Evolutionary conservation across 2,888 invertebrate genomes (phyloP), one percentile per base, ranked within the genome.

Genomic region (Esperia sulphurella): DNA sequence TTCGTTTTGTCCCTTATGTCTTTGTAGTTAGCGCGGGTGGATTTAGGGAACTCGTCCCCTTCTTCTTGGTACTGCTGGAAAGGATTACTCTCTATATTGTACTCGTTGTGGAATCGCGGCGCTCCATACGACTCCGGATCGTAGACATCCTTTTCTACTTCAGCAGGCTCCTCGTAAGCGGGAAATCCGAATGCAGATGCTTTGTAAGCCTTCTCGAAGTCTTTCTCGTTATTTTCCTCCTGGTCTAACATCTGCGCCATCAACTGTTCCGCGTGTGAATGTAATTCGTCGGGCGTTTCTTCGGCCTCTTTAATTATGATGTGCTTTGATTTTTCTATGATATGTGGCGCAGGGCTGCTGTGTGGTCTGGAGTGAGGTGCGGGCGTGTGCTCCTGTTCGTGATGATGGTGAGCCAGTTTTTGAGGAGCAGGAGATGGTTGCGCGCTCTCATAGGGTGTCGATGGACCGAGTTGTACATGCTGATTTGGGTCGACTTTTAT

Each of bases 181-280:
- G 84, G 84, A 50, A 90, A 90, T 6, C 88, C 89, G 46, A 71
- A 70, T 0, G 90, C 87, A 12, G 90, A 77, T 46, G 86, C 69
- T 61, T 85, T 79, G 47, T 90, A 90, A 2, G 80, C 82, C 43
- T 81, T 82, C 55, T 90, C 88, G 56, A 90, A 90, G 52, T 86
- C 80, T 61, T 90, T 79, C 59, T 90, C 90, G 40, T 71, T 82
- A 45, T 87, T 83, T 56, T 81, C 79, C 51, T 84, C 81, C n/a
- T 75, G 69, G 21, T 75, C 71, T 0, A 77, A 61, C 52, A 75
- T 72, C 61, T 79, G 73, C 29, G 73, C 75, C 44, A 69, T 68
- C 48, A 77, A 64, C 54, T 83, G 73, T 57, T 83, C 82, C 46
- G 68, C 65, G 13, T 75, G 65, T 43, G 71, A 68, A 29, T 79